These are phyloP conservation scores for Samia ricini DNA, from an alignment of 1,140 invertebrate genomes.

Conservation along the genomic window DNA sequence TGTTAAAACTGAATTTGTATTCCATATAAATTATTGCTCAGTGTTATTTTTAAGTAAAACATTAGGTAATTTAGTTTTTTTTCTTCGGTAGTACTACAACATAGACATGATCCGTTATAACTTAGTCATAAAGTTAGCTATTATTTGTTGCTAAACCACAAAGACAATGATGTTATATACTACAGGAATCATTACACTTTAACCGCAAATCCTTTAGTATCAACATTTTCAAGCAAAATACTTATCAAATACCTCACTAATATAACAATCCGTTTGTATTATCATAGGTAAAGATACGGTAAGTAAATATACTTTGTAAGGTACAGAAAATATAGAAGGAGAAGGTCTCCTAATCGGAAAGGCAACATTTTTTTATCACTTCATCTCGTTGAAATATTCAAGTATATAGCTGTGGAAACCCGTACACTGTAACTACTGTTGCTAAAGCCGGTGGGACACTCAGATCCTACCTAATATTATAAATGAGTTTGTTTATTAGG, in stretches of 20 bases:
- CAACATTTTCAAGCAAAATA: background rate
- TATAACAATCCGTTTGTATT: background rate
- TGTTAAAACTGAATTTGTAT: no score
- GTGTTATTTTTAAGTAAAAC: no score
- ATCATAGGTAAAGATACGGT: background rate
- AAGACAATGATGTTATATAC: no score
- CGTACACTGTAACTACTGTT: constrained; percentile 23
- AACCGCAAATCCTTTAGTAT: background rate
- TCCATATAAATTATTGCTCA: no score
- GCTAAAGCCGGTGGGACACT: constrained; percentile 12
- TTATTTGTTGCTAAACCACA: no score
- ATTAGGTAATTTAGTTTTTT: no score
- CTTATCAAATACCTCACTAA: background rate
- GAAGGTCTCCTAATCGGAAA: constrained; percentile 17
- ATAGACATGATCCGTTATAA: no score
- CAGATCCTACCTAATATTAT: background rate
- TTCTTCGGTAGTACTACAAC: no score
- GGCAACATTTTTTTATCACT: constrained; percentile 33
- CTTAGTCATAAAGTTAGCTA: no score
- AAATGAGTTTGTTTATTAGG: no score
- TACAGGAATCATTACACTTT: no score
- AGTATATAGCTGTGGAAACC: constrained; percentile 19
- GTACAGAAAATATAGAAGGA: no score
- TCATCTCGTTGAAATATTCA: constrained; percentile 33
- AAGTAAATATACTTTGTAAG: background rate